Base-by-base conservation (phyloP, 2,888 invertebrate species). In the Dusona sp. region DNA sequence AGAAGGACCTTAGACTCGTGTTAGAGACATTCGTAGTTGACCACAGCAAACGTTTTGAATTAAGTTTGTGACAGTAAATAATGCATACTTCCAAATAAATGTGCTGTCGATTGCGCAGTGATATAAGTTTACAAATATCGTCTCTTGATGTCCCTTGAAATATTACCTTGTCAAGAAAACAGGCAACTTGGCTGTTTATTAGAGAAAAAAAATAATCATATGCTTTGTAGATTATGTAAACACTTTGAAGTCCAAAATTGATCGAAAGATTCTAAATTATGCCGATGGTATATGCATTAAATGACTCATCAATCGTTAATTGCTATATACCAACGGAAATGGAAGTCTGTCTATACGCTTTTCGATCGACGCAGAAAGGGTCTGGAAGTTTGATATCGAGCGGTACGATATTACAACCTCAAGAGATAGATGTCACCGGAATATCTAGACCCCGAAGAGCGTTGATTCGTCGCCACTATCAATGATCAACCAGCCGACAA, bases 401-500 rank as follows among this genome's bases (percentile, higher is more conserved):
- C 22, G 22, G 33, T 36, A 22, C 36, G 42, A 38, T 45, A 67
- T 42, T 73, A 65, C 45, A 42, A 70, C 51, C 16, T 33, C 42
- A 72, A 51, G 36, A 57, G 67, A 64, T 48, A 74, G 29, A n/a
- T 48, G 38, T 68, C 67, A 36, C 48, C 22, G 48, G 29, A 64
- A 70, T 42, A 61, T 68, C 67, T 61, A 70, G 74, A 64, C n/a
- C 68, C 79, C 61, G 74, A 74, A 51, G 29, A 29, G 11, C 36
- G 73, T 79, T 51, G 45, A 84, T 79, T 45, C 38, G 68, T 75
- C 74, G 38, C 48, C 54, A 74, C 65, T n/a, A 67, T 64, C 73
- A 73, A 42, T 54, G 70, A 54, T 38, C 38, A 64, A 72, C 64
- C 36, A 64, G 22, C 48, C 65, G 8, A 65, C 11, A 54, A 57